Evolutionary conservation across 1,140 invertebrate genomes (phyloP), one percentile per base, ranked within the genome.

Genomic region (Zeugodacus cucurbitae): DNA sequence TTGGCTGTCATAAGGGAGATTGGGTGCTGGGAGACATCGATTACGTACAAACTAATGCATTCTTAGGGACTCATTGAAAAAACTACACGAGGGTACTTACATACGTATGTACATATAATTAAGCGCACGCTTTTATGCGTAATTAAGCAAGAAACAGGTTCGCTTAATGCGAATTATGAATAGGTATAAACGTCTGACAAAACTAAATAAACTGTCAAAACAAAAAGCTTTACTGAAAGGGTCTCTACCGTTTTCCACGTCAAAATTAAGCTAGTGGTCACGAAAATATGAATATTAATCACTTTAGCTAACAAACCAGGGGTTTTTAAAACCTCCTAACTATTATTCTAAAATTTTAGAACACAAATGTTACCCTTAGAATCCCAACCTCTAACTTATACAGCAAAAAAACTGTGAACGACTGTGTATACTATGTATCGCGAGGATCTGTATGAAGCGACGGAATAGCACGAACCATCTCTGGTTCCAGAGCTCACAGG

Each of bases 121-220:
- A 44, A 48, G 41, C 26, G 34, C 1, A 41, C 11, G n/a, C 22
- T 11, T 37, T 82, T 82, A 74, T 20, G 67, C 67, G 32, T 74
- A 74, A 74, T 74, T 74, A 74, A 41, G 34, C 34, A 41, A 37
- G 34, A 74, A 74, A 74, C 67, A 74, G 34, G 67, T 74, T 74
- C 34, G n/a, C 32, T 37, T 37, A 37, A 74, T 74, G 34, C 34
- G 34, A 37, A 14, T 74, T 74, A 22, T 41, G 7, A 74, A 11
- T 62, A 62, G 22, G 67, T 34, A 32, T 17, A 54, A 3, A 62
- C n/a, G 22, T 62, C 8, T 62, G 59, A 20, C 26, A 62, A 62
- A 62, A 62, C 7, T n/a, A 32, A 64, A 62, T 62, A 26, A 62
- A 62, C 58, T n/a, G 58, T 62, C 26, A 62, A 62, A 26, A 54